A percentile compares a stretch with the other conserved stretches of the same genome.
phyloP scores from a whole-genome alignment of 2,888 invertebrate genomes.

The Drosophila fungiperda region DNA sequence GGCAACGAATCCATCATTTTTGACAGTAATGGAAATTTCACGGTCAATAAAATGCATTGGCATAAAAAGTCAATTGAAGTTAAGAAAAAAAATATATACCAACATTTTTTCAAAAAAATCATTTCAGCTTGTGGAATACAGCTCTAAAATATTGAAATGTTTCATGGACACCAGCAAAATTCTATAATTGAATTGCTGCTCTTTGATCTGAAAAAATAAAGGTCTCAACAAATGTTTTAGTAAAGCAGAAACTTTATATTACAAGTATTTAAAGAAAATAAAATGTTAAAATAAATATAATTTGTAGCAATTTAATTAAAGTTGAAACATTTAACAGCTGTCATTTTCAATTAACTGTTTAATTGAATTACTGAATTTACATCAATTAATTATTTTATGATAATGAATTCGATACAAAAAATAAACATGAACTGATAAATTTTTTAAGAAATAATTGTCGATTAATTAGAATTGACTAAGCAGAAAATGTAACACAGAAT shows the following conservation, averaged over 20 bases:
- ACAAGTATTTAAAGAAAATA: neutral
- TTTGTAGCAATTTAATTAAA: neutral
- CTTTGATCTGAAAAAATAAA: neutral
- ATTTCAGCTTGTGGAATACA: neutral
- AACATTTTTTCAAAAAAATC: no score
- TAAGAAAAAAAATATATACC: neutral
- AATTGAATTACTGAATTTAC: no score
- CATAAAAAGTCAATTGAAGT: neutral
- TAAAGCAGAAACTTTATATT: no score
- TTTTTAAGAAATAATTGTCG: no score
- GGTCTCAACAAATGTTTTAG: no score
- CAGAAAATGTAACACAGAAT: neutral
- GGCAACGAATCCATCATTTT: neutral
- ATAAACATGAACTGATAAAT: no score
- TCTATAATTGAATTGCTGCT: neutral
- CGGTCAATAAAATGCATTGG: no score
- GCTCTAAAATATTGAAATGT: neutral
- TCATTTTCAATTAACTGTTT: neutral
- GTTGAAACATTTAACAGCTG: neutral
- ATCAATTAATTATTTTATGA: no score
- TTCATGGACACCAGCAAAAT: neutral
- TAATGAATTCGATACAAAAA: no score
- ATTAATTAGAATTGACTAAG: neutral
- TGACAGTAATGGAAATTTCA: neutral
- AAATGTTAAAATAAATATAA: neutral